Evolutionary conservation across 1,140 invertebrate species (phyloP), one percentile per base, ranked within the genome.

Genomic region (Anagrus nilaparvatae): DNA sequence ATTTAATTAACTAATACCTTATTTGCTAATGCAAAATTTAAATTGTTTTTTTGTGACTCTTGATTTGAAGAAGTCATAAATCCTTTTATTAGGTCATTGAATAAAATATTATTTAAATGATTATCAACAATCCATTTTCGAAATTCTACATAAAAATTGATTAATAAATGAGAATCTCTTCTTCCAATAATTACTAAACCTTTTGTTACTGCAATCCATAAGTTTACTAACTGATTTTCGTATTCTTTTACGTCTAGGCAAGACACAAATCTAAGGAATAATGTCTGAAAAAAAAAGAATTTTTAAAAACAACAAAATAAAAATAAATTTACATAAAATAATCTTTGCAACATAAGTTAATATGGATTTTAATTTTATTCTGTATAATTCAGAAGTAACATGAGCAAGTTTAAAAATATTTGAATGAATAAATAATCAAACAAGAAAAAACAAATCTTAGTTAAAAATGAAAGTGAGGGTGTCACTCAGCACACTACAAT

Each of bases 221-320:
- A 52, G 42, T 64, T 66, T 53, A 60, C 66, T 7, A 73, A 56
- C 34, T 73, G 56, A 38, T 48, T 54, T 28, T 59, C 57, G 50
- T 70, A 60, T 40, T 67, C 59, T n/a, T 53, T 62, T 12, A 62
- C 54, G 35, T 58, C 62, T 41, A 74, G 52, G 19, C 65, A 72
- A 19, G 74, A 69, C 53, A 79, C 62, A 44, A 78, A 63, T 48
- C 77, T 66, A 20, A 77, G 57, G 30, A 78, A 55, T 30, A 79
- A 58, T 49, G 68, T 73, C 74, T 77, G 38, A 33, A 55, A 55
- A 14, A 45, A 31, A 45, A 32, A 50, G 41, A 31, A 18, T 30
- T n/a, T 9, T 7, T 34, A 31, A 17, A 17, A n/a, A n/a, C n/a
- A n/a, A n/a, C n/a, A 31, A 35, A 28, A 39, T 39, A 27, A 31